Evolutionary conservation across 2,888 invertebrate genomes (phyloP), one percentile per base, ranked within the genome.

Genomic region (Pecten maximus): DNA sequence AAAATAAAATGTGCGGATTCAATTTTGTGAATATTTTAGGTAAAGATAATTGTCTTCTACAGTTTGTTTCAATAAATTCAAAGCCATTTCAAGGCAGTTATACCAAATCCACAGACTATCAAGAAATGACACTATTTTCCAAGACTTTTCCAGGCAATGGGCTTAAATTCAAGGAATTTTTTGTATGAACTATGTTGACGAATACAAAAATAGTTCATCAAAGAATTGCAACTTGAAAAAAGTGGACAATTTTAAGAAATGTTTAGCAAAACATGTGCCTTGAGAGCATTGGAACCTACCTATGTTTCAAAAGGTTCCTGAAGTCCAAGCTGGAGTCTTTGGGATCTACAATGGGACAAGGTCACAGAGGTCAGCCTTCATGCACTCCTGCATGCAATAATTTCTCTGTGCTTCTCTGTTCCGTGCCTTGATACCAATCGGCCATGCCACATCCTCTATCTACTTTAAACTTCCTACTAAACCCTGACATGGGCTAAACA

Each of bases 281-380:
- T 87, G 40, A 16, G 48, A 88, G n/a, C 35, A 87, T 39, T 23
- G 4, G 87, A 23, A 40, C 92, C 91, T 93, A 96, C 96, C 96
- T 96, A 97, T 99, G 99, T 97, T 99, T 99, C 95, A 99, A 97
- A 98, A 99, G 98, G 93, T 99, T 98, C 97, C 99, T 98, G 98
- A 99, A 99, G 97, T 99, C 99, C 98, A 99, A 98, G 94, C 99
- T 99, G 97, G 99, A 99, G 93, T 99, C 98, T 97, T 99, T 99
- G 15, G 97, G 96, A 95, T 96, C 96, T 96, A 93, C 44, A 94
- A 94, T 50, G 39, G 92, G 39, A 91, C 28, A 90, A 28, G 23
- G 87, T 44, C 87, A 40, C 40, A 35, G 40, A 87, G 40, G 40
- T 44, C 87, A 40, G 23, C 40, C 35, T 3, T 87, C 44, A 44